Evolutionary conservation across 2,113 vertebrate species (phyloP).

Genomic region (Labeo rohita): DNA sequence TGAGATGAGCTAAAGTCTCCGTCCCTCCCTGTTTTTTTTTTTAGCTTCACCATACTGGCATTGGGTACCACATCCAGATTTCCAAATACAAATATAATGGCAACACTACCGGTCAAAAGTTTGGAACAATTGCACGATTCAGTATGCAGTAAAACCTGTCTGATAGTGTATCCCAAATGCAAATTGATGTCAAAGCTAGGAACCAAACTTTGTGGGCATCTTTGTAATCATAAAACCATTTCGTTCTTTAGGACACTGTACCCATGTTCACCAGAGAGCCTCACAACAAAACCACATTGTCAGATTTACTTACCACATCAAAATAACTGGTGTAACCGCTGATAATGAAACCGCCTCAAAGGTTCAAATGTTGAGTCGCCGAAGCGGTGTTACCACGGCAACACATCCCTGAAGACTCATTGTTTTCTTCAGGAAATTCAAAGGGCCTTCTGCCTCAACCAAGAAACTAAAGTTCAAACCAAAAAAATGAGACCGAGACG

Average conservation of each 20-base stretch:
- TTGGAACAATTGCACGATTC: neutral
- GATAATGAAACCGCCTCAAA: neutral
- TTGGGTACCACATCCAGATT: neutral
- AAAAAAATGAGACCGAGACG: neutral
- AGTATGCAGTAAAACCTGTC: neutral
- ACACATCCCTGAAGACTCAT: neutral
- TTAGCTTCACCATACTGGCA: neutral
- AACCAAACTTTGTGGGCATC: neutral
- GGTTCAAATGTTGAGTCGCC: slow-evolving; percentile 5
- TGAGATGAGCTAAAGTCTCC: slow-evolving; percentile 51
- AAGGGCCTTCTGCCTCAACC: neutral
- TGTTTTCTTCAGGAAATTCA: slow-evolving; percentile 1
- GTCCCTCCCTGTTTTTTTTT: slow-evolving; percentile 50
- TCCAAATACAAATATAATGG: neutral
- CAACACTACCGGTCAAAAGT: neutral
- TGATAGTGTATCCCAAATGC: neutral
- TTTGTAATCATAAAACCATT: neutral
- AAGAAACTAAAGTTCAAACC: slow-evolving; percentile 6
- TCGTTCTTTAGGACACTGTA: neutral
- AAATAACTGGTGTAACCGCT: neutral
- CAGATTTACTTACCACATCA: slow-evolving; percentile 2
- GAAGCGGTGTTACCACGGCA: slow-evolving; percentile 19
- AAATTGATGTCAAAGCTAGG: neutral
- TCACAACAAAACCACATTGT: neutral
- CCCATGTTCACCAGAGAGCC: neutral